phyloP scores from a whole-genome alignment of 2,113 vertebrate species.

The Grallaria varia region DNA sequence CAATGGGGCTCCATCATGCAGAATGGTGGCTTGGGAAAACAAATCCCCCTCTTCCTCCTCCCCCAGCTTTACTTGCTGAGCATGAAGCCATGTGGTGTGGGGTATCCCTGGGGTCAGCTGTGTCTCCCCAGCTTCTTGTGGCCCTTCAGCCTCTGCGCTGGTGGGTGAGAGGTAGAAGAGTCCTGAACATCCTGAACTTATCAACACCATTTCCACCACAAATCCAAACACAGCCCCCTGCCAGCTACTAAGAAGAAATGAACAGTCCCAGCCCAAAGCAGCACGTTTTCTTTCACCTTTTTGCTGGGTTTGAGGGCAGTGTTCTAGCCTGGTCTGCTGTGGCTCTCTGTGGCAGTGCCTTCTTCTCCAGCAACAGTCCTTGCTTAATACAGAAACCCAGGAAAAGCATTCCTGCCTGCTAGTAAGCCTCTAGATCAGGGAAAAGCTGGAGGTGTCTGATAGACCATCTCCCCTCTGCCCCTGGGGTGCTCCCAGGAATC shows the following conservation, averaged over 20 bases:
- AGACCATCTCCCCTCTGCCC: background rate
- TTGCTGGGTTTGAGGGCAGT: background rate
- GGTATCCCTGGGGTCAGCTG: background rate
- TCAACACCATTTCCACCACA: background rate
- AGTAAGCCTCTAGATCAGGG: rapidly evolving
- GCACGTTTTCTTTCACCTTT: background rate
- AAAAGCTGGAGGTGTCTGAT: background rate
- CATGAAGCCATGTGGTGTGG: background rate
- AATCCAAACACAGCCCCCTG: background rate
- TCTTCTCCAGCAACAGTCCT: background rate
- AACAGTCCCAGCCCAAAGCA: background rate
- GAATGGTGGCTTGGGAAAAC: background rate
- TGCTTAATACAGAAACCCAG: background rate
- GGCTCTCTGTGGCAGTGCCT: background rate
- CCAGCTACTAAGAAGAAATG: background rate
- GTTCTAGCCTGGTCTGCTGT: background rate
- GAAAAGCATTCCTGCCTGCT: background rate
- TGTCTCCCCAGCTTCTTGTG: background rate
- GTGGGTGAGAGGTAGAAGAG: background rate
- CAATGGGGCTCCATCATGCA: rapidly evolving
- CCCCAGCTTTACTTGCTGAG: rapidly evolving
- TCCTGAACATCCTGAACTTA: background rate
- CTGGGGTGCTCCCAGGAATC: background rate
- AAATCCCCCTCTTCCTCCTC: background rate
- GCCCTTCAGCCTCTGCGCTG: background rate